Conservation (phyloP, 2,888 invertebrate species). For the Augiades crinisus region DNA sequence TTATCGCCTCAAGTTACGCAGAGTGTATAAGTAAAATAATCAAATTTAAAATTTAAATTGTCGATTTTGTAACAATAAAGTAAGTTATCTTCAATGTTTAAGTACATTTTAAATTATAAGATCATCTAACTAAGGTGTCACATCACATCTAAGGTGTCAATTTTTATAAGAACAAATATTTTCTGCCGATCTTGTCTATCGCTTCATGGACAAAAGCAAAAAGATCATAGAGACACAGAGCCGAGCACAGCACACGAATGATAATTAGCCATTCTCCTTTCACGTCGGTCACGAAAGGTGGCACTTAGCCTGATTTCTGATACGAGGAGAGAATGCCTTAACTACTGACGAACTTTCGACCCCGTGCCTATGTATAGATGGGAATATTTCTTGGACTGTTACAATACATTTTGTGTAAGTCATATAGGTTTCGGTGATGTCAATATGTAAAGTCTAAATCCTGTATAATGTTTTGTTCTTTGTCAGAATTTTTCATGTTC, state of each 20-base stretch:
- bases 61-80: background rate
- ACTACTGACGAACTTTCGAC: background rate
- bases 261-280: background rate
- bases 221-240: background rate
- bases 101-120: no score
- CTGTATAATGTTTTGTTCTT: no score
- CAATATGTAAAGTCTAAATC: no score
- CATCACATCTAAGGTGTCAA: no score
- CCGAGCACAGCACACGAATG: background rate
- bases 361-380: no score
- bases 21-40: background rate
- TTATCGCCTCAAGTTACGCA: conserved; percentile 17
- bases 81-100: background rate
- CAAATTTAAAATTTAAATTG: background rate
- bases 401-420: no score
- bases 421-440: no score
- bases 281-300: conserved; percentile 3
- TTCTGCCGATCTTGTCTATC: no score
- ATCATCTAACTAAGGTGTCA: no score
- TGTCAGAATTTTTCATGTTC: no score
- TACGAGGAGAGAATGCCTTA: background rate
- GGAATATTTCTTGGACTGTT: no score
- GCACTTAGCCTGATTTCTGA: conserved; percentile 6
- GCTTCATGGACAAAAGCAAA: background rate
- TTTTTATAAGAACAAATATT: no score